Percentiles rank a stretch among this genome's conserved stretches.
phyloP scores from a whole-genome alignment of 2,888 invertebrate genomes.

The Polylopha cassiicola region DNA sequence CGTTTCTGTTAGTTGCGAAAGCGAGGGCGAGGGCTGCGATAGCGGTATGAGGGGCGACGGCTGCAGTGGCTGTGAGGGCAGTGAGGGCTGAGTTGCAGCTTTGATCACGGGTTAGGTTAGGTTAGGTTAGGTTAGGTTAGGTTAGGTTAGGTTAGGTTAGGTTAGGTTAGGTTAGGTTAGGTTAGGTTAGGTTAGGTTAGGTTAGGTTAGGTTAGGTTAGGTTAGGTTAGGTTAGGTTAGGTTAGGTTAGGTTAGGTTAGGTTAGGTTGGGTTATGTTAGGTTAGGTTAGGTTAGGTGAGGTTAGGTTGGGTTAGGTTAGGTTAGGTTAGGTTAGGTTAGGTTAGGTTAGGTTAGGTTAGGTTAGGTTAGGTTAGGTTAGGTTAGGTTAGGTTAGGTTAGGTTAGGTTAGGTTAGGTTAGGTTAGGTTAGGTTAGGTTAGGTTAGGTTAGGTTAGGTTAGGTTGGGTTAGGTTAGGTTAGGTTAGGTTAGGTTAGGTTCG shows the following conservation, averaged over 20 bases:
- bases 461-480: constrained; percentile 5
- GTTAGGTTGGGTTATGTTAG: constrained; percentile 6
- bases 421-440: constrained; percentile 7
- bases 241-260: constrained; percentile 7
- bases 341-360: constrained; percentile 4
- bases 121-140: constrained; percentile 6
- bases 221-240: constrained; percentile 8
- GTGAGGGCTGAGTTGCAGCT: no score
- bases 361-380: constrained; percentile 7
- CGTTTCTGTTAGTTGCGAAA: no score
- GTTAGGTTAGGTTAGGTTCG: constrained; percentile 7
- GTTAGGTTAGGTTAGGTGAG: constrained; percentile 7
- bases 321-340: constrained; percentile 4
- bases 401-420: constrained; percentile 8
- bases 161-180: constrained; percentile 6
- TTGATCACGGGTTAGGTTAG: constrained; percentile 1
- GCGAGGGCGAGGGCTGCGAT: no score
- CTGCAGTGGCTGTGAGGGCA: no score
- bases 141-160: constrained; percentile 7
- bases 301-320: constrained; percentile 7
- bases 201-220: constrained; percentile 6
- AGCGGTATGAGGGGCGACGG: no score
- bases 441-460: constrained; percentile 6
- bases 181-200: constrained; percentile 7
- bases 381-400: constrained; percentile 7